A percentile compares a stretch with the other conserved stretches of the same genome.
phyloP scores from a whole-genome alignment of 2,888 invertebrate genomes.

The Macrophya alboannulata region DNA sequence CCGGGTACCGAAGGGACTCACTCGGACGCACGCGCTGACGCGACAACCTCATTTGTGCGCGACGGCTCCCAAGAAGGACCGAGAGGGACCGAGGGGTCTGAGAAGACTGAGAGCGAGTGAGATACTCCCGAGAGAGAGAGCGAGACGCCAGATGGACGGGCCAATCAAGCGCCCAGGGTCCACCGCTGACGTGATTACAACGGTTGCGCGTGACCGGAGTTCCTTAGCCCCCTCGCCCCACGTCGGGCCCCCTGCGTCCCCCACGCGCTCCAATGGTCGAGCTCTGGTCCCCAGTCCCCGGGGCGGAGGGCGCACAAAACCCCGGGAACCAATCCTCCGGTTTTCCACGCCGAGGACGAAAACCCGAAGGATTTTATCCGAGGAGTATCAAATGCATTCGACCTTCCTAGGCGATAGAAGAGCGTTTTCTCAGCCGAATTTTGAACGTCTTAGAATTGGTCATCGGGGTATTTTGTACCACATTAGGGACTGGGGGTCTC shows the following conservation, averaged over 20 bases:
- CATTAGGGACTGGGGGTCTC: constrained; percentile 53
- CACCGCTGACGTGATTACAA: constrained; percentile 76
- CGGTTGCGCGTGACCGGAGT: constrained; percentile 77
- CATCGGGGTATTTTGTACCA: background rate
- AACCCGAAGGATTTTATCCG: background rate
- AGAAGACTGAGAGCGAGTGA: constrained; percentile 48
- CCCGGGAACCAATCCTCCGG: constrained; percentile 8
- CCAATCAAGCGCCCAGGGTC: constrained; percentile 75
- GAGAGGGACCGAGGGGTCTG: constrained; percentile 50
- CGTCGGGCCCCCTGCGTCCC: constrained; percentile 20
- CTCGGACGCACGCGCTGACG: constrained; percentile 74
- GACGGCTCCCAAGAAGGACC: constrained; percentile 70
- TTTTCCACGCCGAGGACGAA: background rate
- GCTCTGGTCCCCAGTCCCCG: constrained; percentile 60
- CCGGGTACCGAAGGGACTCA: constrained; percentile 53
- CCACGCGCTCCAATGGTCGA: constrained; percentile 43
- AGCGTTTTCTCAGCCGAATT: background rate
- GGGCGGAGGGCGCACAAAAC: constrained; percentile 50
- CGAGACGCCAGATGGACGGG: constrained; percentile 65
- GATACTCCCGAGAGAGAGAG: constrained; percentile 10
- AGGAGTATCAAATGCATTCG: background rate
- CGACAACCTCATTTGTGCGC: constrained; percentile 79
- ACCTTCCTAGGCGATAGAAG: background rate
- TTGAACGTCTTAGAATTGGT: background rate
- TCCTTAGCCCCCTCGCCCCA: constrained; percentile 66